phyloP scores from a whole-genome alignment of 1,140 invertebrate species.

The Trachelipus rathkii region DNA sequence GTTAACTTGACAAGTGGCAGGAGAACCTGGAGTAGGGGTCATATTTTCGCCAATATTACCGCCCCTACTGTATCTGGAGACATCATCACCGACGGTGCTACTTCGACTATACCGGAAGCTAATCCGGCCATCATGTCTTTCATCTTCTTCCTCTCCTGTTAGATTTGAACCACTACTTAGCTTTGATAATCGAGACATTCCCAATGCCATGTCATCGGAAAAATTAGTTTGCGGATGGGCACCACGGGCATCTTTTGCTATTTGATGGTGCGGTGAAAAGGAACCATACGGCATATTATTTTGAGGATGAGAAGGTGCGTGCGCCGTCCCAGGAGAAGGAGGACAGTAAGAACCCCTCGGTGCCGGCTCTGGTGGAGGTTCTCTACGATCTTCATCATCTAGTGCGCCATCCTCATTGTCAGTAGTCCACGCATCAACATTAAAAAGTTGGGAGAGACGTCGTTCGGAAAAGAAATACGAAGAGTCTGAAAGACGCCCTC shows the following conservation, averaged over 20 bases:
- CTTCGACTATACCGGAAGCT: background rate
- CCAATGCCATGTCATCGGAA: slow-evolving; percentile 38
- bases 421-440: slow-evolving; percentile 56
- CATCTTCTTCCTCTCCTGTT: slow-evolving; percentile 29
- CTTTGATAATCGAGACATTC: slow-evolving; percentile 41
- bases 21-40: slow-evolving; percentile 50
- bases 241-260: slow-evolving; percentile 24
- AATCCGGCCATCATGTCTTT: slow-evolving; percentile 18
- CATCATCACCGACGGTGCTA: background rate
- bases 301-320: slow-evolving; percentile 45
- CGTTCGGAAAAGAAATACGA: slow-evolving; percentile 40
- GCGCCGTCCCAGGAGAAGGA: slow-evolving; percentile 52
- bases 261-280: slow-evolving; percentile 32
- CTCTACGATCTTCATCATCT: slow-evolving; percentile 38
- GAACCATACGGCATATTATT: slow-evolving; percentile 24
- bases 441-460: slow-evolving; percentile 71
- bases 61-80: background rate
- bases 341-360: slow-evolving; percentile 47
- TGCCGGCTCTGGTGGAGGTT: slow-evolving; percentile 48
- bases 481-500: background rate
- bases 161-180: slow-evolving; percentile 38
- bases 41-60: slow-evolving; percentile 22
- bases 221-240: slow-evolving; percentile 35
- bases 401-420: slow-evolving; percentile 45
- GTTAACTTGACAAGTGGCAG: slow-evolving; percentile 60